Evolutionary conservation across 2,888 invertebrate species (phyloP), one percentile per base, ranked within the genome.

Genomic region (Nemurella pictetii): DNA sequence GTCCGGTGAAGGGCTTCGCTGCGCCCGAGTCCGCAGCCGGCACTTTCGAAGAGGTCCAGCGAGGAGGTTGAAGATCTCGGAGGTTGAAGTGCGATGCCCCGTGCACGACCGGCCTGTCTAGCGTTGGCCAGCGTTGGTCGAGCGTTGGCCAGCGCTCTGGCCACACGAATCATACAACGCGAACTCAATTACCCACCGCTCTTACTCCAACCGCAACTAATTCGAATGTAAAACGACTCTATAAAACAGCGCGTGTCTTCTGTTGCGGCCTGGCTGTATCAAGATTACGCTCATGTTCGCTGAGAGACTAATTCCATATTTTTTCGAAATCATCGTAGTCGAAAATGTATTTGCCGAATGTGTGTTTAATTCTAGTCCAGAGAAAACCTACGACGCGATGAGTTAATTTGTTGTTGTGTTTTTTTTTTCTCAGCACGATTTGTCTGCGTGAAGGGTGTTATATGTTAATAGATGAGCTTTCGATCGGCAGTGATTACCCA

Each of bases 331-430:
- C 29, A 78, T 28, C 78, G 30, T 2, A 30, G 28, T 30, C 30
- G 78, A 30, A 78, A 75, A 78, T 30, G 15, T 78, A 55, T 55
- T 55, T 55, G 55, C 9, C 20, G 55, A 55, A 55, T 15, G n/a
- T n/a, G n/a, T n/a, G n/a, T 55, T 20, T 15, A 7, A 55, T 78
- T 78, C 78, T 78, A 78, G 30, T 78, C n/a, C 30, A 78, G 78
- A 78, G 78, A 78, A 78, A 78, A 28, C n/a, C 78, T 30, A 28
- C 15, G 9, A 27, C 9, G 7, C 27, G 75, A 27, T 27, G 12
- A 78, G 30, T 78, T 78, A 7, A 78, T 29, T 78, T 55, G 55
- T 55, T 55, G 12, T 32, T 32, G 55, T 55, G 9, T 55, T 55
- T 55, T 12, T 55, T 55, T 55, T 12, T 55, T 55, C 55, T 20